Conservation (phyloP, 1,140 invertebrate genomes). For the Ips nitidus region DNA sequence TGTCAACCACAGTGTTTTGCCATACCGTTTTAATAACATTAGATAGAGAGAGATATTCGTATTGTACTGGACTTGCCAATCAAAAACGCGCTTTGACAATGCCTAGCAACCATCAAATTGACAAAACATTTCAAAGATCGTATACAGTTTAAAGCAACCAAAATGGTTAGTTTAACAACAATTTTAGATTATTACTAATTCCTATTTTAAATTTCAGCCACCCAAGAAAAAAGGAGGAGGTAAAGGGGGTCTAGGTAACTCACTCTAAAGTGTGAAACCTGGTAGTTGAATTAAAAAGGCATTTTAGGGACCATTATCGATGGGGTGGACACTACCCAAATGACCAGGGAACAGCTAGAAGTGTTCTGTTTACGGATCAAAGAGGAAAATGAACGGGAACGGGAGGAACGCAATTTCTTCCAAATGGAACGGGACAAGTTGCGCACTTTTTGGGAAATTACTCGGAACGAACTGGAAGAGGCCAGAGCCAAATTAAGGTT, state of each 20-base stretch:
- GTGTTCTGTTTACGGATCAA: conserved; percentile 83
- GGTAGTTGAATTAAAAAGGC: background rate
- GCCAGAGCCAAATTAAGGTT: conserved; percentile 66
- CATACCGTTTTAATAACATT: too few species aligned
- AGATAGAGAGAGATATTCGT: too few species aligned
- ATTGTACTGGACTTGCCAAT: too few species aligned
- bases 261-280: background rate
- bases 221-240: conserved; percentile 45
- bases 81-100: too few species aligned
- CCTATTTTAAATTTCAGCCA: conserved; percentile 36
- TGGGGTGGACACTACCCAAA: conserved; percentile 87
- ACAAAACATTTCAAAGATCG: too few species aligned
- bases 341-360: conserved; percentile 91
- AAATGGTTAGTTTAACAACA: background rate
- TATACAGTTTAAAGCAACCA: background rate
- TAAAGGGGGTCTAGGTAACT: conserved; percentile 37
- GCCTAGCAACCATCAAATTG: too few species aligned
- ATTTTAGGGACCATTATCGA: conserved; percentile 69
- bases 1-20: too few species aligned
- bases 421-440: conserved; percentile 94
- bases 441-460: conserved; percentile 92
- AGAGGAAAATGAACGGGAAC: conserved; percentile 89
- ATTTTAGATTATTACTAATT: background rate
- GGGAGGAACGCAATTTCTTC: conserved; percentile 94
- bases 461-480: conserved; percentile 81